These are phyloP conservation scores for Okamejei kenojei DNA, from an alignment of 2,797 vertebrate species.

Conservation along the genomic window DNA sequence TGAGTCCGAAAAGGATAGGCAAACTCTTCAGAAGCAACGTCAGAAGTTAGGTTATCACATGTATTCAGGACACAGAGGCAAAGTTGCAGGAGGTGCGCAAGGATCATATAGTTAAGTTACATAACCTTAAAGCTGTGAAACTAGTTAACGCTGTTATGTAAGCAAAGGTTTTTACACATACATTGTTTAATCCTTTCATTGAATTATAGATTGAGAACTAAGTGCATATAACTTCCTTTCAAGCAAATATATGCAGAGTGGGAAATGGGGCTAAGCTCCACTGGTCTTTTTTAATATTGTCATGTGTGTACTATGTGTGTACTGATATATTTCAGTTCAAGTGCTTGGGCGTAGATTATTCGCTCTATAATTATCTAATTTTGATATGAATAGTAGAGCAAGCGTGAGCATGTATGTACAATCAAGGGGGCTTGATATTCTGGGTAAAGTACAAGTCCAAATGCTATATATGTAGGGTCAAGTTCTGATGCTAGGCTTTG, in stretches of 20 bases:
- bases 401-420: neutral
- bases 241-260: neutral
- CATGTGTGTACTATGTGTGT: neutral
- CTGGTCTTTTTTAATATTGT: neutral
- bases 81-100: slow-evolving; percentile 10
- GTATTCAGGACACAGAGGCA: slow-evolving; percentile 1
- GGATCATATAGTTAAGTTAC: neutral
- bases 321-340: neutral
- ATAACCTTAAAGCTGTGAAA: neutral
- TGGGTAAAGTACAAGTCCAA: neutral
- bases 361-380: neutral
- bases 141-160: neutral
- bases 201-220: neutral
- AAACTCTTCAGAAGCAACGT: neutral
- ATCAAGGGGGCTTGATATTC: neutral
- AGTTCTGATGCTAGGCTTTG: neutral
- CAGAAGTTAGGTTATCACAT: slow-evolving; percentile 17
- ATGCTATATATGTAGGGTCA: neutral
- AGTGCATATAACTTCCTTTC: neutral
- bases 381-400: neutral
- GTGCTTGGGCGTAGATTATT: neutral
- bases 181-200: neutral
- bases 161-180: neutral
- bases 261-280: neutral
- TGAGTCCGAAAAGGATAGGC: slow-evolving; percentile 20